These are phyloP conservation scores for Choristoneura fumiferana DNA, from an alignment of 1,140 invertebrate genomes.

Conservation along the genomic window DNA sequence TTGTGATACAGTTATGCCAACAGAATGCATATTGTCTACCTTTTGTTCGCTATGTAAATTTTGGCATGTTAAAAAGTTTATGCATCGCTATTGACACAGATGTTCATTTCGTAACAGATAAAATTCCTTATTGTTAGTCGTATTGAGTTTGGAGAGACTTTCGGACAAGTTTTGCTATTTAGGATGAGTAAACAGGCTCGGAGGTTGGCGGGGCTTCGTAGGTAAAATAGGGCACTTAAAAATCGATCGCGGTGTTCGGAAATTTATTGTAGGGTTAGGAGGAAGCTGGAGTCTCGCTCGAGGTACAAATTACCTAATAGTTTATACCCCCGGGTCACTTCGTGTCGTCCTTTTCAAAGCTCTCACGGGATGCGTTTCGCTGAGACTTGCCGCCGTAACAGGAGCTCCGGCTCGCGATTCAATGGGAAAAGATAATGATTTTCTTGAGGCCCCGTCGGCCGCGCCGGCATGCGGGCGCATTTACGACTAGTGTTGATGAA, in stretches of 20 bases:
- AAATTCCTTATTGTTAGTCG: too few species aligned
- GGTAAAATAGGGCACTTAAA: not conserved
- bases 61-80: slow-evolving; percentile 7
- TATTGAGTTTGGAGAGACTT: not conserved
- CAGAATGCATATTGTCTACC: slow-evolving; percentile 12
- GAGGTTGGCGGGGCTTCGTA: too few species aligned
- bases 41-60: slow-evolving; percentile 11
- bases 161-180: not conserved
- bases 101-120: not conserved
- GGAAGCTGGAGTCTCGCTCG: not conserved
- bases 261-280: not conserved
- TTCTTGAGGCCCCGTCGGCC: not conserved
- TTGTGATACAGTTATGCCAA: slow-evolving; percentile 1
- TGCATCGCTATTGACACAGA: not conserved
- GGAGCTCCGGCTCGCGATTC: not conserved
- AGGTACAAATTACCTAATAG: not conserved
- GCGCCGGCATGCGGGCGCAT: not conserved
- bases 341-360: not conserved
- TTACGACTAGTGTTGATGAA: not conserved
- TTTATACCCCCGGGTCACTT: too few species aligned
- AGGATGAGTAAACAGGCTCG: too few species aligned
- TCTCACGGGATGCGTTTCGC: not conserved
- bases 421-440: slow-evolving; percentile 16
- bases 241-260: not conserved
- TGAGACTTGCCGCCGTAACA: not conserved